A percentile compares a stretch with the other conserved stretches of the same genome.
Conservation (phyloP, 2,888 invertebrate species). For the Nemotelus nigrinus region DNA sequence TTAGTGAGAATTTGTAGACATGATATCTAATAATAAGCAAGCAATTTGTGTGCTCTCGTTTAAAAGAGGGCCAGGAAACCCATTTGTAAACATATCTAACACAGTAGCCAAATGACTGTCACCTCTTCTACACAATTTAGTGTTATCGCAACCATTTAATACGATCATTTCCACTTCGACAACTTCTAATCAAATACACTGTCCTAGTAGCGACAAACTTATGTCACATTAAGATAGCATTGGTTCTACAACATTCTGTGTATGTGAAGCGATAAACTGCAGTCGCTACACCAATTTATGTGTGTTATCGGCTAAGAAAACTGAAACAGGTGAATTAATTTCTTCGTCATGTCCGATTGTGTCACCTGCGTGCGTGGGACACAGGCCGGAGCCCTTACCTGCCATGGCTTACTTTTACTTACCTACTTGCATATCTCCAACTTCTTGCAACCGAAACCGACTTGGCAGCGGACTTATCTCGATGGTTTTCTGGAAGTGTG, state of each 20-base stretch:
- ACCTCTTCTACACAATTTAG: background rate
- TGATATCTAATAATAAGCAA: too few species aligned
- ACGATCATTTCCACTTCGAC: background rate
- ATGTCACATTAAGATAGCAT: background rate
- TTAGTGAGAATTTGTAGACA: too few species aligned
- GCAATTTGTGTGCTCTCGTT: too few species aligned
- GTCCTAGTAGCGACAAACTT: too few species aligned
- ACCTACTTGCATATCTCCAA: background rate
- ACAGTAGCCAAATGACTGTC: background rate
- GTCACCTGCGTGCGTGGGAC: constrained; percentile 33
- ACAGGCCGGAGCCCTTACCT: background rate
- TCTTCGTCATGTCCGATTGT: constrained; percentile 14
- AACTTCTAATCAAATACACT: too few species aligned
- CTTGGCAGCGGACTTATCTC: background rate
- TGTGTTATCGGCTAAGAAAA: constrained; percentile 23
- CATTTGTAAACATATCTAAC: background rate
- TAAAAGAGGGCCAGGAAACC: background rate
- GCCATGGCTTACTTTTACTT: background rate
- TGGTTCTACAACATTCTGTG: background rate
- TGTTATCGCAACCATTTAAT: background rate
- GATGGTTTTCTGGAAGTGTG: constrained; percentile 27
- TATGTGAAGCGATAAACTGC: background rate
- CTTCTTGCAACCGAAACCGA: too few species aligned
- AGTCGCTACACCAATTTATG: constrained; percentile 25
- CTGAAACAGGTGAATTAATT: constrained; percentile 35